Base-by-base conservation (phyloP, 2,113 vertebrate genomes). In the Uria aalge region DNA sequence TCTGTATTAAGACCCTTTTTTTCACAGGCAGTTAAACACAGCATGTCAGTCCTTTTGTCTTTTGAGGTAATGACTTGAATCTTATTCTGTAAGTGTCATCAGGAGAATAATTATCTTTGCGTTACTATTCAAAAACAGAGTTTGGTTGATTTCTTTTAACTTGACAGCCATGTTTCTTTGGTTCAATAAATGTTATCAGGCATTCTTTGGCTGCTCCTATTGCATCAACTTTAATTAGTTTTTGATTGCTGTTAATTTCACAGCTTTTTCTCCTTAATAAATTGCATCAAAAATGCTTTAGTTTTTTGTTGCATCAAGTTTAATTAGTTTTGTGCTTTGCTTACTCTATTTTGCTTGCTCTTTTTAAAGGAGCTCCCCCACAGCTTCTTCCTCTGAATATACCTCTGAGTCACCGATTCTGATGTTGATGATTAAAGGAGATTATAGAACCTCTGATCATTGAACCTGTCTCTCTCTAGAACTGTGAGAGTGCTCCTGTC, bases 161-260 rank as follows among this genome's bases (percentile, higher is more conserved):
- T 94, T 97, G 97, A 98, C 97, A 98, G 96, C 79, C 95, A 96
- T 98, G 98, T 98, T 98, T 98, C 95, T 97, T 97, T 94, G 95
- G 97, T 98, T 98, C 96, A 98, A 88, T 98, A 98, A 98, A 98
- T 97, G 97, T 97, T 98, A 98, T 98, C 98, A 98, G 94, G 97
- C 95, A 98, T 98, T 98, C 97, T 98, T 97, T 96, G 88, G 92
- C 92, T 98, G 96, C 85, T 98, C 63, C 93, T 98, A 83, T 97
- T 97, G 95, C 98, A 98, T 98, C 98, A 97, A 96, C 97, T 97
- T 97, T 98, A 98, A 98, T 98, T 98, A 98, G 98, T 96, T 98
- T 98, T 98, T 98, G 98, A 98, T 98, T 98, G 98, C 97, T 98
- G 96, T 98, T 98, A 98, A 98, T 98, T 98, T 98, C 98, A 98